Conservation (phyloP, 2,888 invertebrate species). For the Physocephala rufipes region DNA sequence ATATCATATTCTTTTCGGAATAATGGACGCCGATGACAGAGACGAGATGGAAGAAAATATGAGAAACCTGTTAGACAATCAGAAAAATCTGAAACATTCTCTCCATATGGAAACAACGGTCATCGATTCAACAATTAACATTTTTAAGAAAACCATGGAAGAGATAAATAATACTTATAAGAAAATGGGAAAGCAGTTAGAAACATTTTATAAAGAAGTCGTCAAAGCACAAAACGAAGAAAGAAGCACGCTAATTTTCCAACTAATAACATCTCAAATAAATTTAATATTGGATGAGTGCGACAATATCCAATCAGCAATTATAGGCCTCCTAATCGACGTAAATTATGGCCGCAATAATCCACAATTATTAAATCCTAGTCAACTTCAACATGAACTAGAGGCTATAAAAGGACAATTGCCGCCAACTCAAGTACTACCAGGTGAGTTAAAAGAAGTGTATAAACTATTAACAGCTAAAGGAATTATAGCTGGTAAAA, state of each 20-base stretch:
- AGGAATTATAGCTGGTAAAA: slow-evolving; percentile 4
- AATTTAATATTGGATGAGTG: slow-evolving; percentile 1
- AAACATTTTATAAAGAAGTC: background rate
- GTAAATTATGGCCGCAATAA: background rate
- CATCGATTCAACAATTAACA: background rate
- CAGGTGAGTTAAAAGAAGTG: background rate
- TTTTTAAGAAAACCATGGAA: background rate
- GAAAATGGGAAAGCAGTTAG: background rate
- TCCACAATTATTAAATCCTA: background rate
- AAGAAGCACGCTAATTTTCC: background rate
- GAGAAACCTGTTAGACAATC: too few species aligned
- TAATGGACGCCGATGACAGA: slow-evolving; percentile 28
- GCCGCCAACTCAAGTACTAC: background rate
- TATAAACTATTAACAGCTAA: background rate
- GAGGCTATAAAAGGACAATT: slow-evolving; percentile 7
- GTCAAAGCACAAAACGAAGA: background rate
- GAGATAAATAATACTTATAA: background rate
- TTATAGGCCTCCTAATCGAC: background rate
- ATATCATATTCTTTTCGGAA: slow-evolving; percentile 26
- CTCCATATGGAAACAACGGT: background rate
- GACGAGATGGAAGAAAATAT: slow-evolving; percentile 21
- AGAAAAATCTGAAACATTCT: background rate
- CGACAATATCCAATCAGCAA: background rate
- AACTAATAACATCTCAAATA: background rate
- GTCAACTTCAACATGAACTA: slow-evolving; percentile 5